A percentile compares a stretch with the other conserved stretches of the same genome.
phyloP scores from a whole-genome alignment of 2,888 invertebrate species.

The Nudaria mundana region DNA sequence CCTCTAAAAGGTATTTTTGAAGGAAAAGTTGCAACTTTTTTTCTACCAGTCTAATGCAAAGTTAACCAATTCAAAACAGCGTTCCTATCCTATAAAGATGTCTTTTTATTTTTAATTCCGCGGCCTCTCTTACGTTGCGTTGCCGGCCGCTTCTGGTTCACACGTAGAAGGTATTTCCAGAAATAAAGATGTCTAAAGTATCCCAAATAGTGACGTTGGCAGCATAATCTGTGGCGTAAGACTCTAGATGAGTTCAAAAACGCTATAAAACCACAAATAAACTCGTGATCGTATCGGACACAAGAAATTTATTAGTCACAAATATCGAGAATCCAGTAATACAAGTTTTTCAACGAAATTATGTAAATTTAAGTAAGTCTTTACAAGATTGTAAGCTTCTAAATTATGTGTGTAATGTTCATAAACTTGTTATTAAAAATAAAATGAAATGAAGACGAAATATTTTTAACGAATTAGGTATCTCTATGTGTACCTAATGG shows the following conservation, averaged over 20 bases:
- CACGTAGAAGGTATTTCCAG: too few relatives aligned
- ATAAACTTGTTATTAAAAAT: neutral
- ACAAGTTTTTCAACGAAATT: slow-evolving; percentile 4
- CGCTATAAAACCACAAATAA: too few relatives aligned
- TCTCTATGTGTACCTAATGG: neutral
- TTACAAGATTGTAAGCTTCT: neutral
- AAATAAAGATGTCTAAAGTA: neutral
- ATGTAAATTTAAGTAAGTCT: neutral
- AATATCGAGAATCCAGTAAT: neutral
- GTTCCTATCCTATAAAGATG: too few relatives aligned
- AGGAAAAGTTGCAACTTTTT: too few relatives aligned
- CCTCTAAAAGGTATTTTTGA: too few relatives aligned
- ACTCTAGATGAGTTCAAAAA: neutral
- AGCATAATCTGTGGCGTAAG: neutral
- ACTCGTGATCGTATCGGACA: too few relatives aligned
- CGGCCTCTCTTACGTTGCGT: too few relatives aligned
- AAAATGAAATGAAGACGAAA: neutral
- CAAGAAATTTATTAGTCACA: neutral
- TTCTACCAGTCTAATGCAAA: too few relatives aligned
- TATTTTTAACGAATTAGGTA: neutral
- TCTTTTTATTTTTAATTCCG: too few relatives aligned
- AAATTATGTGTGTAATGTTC: neutral
- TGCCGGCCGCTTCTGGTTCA: too few relatives aligned
- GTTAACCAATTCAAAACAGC: too few relatives aligned
- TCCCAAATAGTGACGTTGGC: neutral